A percentile compares a stretch with the other conserved stretches of the same genome.
Conservation (phyloP, 2,888 invertebrate genomes). For the Lasius platythorax region DNA sequence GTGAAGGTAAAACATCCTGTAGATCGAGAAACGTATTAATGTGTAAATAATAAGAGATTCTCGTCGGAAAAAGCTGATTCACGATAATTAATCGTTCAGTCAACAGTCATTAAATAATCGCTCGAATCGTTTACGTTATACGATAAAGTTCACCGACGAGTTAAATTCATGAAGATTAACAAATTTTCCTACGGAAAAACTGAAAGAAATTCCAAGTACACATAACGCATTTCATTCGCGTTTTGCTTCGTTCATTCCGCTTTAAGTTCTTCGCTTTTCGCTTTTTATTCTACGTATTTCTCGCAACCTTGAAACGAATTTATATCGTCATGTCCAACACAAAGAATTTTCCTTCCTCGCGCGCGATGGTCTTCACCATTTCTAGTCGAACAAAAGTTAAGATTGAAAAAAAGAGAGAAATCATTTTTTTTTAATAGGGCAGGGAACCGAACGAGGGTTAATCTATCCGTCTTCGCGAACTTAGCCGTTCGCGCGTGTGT, state of each 20-base stretch:
- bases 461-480: neutral
- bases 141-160: neutral
- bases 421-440: slow-evolving; percentile 3
- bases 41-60: neutral
- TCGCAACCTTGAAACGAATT: neutral
- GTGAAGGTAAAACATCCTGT: neutral
- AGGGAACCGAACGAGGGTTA: neutral
- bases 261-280: neutral
- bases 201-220: neutral
- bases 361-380: neutral
- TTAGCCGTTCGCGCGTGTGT: neutral
- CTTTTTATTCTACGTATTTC: neutral
- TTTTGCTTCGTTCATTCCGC: neutral
- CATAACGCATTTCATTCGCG: neutral
- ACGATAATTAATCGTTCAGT: neutral
- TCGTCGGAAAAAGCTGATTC: neutral
- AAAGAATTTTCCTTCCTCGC: slow-evolving; percentile 4
- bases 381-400: neutral
- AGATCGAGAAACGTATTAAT: neutral
- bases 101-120: neutral
- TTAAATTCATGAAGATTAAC: neutral
- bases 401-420: neutral
- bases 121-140: neutral
- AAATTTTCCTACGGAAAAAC: neutral
- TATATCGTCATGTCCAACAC: neutral